These are phyloP conservation scores for Myotis yumanensis DNA, from an alignment of 2,113 vertebrate species.

Conservation along the genomic window DNA sequence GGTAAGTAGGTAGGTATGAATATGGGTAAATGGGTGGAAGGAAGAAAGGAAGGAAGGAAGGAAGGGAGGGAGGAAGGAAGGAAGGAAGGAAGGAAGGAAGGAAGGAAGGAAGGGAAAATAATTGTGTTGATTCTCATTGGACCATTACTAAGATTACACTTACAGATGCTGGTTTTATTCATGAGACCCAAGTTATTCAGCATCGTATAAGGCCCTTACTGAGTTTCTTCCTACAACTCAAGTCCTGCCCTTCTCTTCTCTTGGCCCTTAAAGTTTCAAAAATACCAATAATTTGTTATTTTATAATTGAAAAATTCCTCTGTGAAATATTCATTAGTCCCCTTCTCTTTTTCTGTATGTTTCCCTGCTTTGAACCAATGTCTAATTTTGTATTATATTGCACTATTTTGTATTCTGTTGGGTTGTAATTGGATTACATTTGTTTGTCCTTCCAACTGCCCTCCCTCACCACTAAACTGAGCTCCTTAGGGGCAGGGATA, in stretches of 20 bases:
- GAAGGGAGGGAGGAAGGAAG: too few species aligned
- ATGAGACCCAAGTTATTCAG: neutral
- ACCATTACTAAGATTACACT: neutral
- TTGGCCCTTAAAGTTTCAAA: neutral
- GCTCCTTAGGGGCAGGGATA: neutral
- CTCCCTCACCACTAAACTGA: neutral
- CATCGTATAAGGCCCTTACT: neutral
- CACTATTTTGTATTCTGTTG: neutral
- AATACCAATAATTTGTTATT: neutral
- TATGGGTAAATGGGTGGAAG: neutral
- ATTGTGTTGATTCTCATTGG: neutral
- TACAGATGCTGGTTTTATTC: neutral
- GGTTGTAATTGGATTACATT: neutral
- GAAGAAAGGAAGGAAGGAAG: too few species aligned
- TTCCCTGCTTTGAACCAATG: slow-evolving; percentile 5
- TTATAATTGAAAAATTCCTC: neutral
- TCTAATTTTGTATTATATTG: neutral
- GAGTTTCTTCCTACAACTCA: neutral
- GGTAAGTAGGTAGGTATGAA: neutral
- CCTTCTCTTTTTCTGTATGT: neutral
- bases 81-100: neutral
- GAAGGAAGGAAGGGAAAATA: neutral
- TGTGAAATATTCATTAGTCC: neutral
- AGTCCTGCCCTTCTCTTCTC: neutral
- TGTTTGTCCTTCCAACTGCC: neutral